Base-by-base conservation (phyloP, 1,140 invertebrate genomes). In the Halesus radiatus region DNA sequence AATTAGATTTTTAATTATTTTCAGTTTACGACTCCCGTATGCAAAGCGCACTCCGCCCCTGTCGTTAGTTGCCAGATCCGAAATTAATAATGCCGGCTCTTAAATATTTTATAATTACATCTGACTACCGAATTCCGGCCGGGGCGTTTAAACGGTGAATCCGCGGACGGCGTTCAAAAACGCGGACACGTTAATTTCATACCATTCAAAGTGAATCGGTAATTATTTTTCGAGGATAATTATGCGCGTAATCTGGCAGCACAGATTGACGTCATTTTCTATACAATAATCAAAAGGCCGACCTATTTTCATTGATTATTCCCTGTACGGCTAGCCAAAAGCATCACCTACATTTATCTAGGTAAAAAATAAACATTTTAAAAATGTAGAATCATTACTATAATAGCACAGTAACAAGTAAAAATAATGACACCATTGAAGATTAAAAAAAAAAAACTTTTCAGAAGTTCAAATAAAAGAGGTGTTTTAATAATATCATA, bases 191-290 rank as follows among this genome's bases (percentile, higher is more conserved):
- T 23, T 74, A 76, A 60, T 62, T 76, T 62, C 58, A 76, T 76
- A 58, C 74, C 74, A 76, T 76, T 76, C 74, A 76, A 76, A 76
- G 74, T 76, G 74, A 76, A 76, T 76, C 74, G 74, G 74, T 76
- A 76, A 76, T 76, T 58, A 76, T 62, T 74, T 74, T 74, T 74
- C 26, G 70, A 22, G 53, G 70, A 74, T 74, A 74, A 74, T 74
- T 74, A 74, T 29, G 70, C 70, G 70, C 70, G 70, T 74, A 74
- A 74, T 56, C 70, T 74, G 70, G 70, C 70, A 74, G 70, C 70
- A 70, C 66, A 13, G 66, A 50, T 50, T 70, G 66, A 70, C 66
- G 66, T 70, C 66, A 70, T 50, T 26, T 66, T 26, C 29, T 66
- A 29, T 66, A 29, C 29, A n/a, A 66, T n/a, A 13, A 29, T 66